Base-by-base conservation (phyloP, 1,140 invertebrate genomes). In the Drosophila punjabiensis region DNA sequence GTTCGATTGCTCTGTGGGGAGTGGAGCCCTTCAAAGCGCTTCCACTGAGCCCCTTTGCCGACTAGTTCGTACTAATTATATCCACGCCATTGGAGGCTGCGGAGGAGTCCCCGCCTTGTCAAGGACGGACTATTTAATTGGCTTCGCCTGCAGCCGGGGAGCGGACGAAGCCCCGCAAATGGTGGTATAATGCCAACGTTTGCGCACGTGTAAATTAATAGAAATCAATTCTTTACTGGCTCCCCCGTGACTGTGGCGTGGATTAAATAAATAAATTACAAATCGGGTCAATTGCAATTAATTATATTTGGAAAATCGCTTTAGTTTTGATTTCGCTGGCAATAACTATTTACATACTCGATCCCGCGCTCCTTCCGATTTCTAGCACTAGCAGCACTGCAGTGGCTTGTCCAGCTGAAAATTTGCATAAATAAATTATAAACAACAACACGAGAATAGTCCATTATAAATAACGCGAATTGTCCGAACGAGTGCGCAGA, bases 391-490 rank as follows among this genome's bases (percentile, higher is more conserved):
- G 67, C 53, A 47, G 48, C 47, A 74, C 48, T 56, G 39, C 63
- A 61, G 61, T 48, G 65, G 73, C 75, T 76, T 67, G 62, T 66
- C 37, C 62, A 41, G 56, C 45, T 61, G 55, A 33, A 73, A 74
- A 90, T 85, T 81, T 76, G 79, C 86, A 90, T 90, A 90, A 90
- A 89, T 90, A 84, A 86, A 90, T 77, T 90, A 89, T 90, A 90
- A 86, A 89, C 86, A 80, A 80, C 78, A 90, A 82, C 70, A 90
- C 61, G 79, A 74, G 66, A 82, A 70, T 70, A 70, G 82, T 76
- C 79, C 56, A 82, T 85, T 90, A 76, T 85, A 76, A 89, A 82
- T 82, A 69, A 66, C 62, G 53, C 79, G 67, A 63, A 68, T 58
- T 70, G 67, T 69, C 53, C 53, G 24, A 64, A 58, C 35, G 56